A percentile compares a stretch with the other conserved stretches of the same genome.
Evolutionary conservation across 2,797 vertebrate species (phyloP).

Genomic region (Hippocampus kuda): DNA sequence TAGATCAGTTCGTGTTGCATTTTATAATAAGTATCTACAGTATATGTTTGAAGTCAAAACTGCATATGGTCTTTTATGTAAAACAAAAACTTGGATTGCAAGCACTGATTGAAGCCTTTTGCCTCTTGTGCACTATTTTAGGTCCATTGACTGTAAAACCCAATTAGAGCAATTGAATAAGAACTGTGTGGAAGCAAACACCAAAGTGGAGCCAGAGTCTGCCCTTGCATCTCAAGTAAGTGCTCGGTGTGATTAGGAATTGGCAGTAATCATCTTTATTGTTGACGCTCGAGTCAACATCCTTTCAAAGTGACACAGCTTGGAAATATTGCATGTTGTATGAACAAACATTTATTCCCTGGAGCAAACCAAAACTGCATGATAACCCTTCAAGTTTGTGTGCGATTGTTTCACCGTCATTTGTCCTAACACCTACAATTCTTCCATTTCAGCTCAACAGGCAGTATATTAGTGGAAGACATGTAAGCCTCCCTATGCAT

Average conservation of each 20-base stretch:
- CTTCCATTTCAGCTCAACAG: constrained; percentile 78
- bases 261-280: constrained; percentile 24
- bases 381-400: constrained; percentile 15
- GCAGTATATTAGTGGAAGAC: constrained; percentile 78
- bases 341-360: background rate
- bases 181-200: constrained; percentile 73
- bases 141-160: constrained; percentile 85
- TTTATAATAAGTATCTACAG: background rate
- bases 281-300: constrained; percentile 17
- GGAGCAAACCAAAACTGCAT: background rate
- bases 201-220: constrained; percentile 76
- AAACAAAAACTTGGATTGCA: background rate
- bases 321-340: background rate
- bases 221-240: constrained; percentile 81
- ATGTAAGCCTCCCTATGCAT: constrained; percentile 72
- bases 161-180: constrained; percentile 72
- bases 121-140: constrained; percentile 35
- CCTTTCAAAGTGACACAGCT: background rate
- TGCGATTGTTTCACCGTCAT: constrained; percentile 35
- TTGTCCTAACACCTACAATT: constrained; percentile 67
- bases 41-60: background rate
- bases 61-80: background rate
- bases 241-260: constrained; percentile 17
- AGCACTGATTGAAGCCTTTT: background rate
- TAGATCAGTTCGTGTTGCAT: background rate